phyloP scores from a whole-genome alignment of 2,888 invertebrate species.

The Rhingia rostrata region DNA sequence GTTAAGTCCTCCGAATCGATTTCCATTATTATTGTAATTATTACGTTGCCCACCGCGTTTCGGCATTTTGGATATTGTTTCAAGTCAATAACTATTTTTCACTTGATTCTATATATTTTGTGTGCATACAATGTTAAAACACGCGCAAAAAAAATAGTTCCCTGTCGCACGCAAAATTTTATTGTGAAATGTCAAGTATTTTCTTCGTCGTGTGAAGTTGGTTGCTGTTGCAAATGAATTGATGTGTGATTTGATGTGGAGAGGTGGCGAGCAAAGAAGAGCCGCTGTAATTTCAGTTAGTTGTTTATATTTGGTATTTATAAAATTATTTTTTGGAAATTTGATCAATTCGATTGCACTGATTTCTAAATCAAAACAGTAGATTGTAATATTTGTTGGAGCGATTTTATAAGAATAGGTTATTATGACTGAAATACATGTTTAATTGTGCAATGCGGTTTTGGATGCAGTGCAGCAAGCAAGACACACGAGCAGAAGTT shows the following conservation, averaged over 20 bases:
- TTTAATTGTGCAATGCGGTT: too few relatives aligned
- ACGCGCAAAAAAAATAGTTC: conserved; percentile 27
- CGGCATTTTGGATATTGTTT: conserved; percentile 74
- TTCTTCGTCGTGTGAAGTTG: conserved; percentile 22
- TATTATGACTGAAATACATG: too few relatives aligned
- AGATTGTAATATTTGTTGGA: too few relatives aligned
- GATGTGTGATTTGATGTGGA: background rate
- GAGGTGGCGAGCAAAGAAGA: too few relatives aligned
- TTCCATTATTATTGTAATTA: conserved; percentile 77
- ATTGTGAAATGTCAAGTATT: conserved; percentile 36
- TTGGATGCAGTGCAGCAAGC: too few relatives aligned
- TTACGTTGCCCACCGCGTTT: conserved; percentile 77
- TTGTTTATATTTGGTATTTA: too few relatives aligned
- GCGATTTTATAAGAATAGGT: too few relatives aligned
- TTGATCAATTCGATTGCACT: too few relatives aligned
- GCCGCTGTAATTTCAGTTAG: too few relatives aligned
- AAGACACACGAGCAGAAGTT: too few relatives aligned
- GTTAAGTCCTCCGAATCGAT: conserved; percentile 78
- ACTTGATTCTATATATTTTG: background rate
- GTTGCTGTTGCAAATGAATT: background rate
- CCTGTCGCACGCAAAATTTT: conserved; percentile 11
- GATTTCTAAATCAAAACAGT: too few relatives aligned
- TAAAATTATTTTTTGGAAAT: too few relatives aligned
- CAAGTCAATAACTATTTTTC: conserved; percentile 3
- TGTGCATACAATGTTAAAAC: conserved; percentile 2